Base-by-base conservation (phyloP, 2,797 vertebrate genomes). In the Oreochromis grahami region DNA sequence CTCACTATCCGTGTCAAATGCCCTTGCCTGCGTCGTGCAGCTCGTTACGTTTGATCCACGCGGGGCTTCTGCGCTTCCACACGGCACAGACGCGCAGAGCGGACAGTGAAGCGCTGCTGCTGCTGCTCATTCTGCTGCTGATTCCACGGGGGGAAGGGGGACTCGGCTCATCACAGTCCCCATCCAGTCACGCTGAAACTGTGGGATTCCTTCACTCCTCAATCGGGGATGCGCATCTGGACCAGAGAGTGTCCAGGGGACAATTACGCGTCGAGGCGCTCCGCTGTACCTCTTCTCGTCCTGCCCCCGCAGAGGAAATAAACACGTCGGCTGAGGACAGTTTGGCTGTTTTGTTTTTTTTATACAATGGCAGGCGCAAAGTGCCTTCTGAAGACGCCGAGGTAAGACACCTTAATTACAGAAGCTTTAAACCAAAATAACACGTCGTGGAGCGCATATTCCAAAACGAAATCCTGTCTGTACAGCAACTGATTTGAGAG, bases 361-460 rank as follows among this genome's bases (percentile, higher is more conserved):
- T 86, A 83, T 56, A 87, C 91, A 85, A 95, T 96, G 95, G 93
- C 95, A 70, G 95, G 93, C 34, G 89, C 94, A 77, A 96, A 94
- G 94, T 93, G 95, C 91, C 94, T 96, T 86, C 88, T 96, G 87
- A 95, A 95, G 87, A 96, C 86, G 41, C 93, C 94, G 72, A 94
- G 96, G 96, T 97, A 94, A 92, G 93, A 87, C 5, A 17, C 21
- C 24, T 32, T 74, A 29, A 74, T 50, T 12, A 50, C 5, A 50
- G 15, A 8, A 19, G 15, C 41, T 19, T 72, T 26, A 45, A 19
- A 32, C 15, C 29, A 72, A 72, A 48, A 72, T 48, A 72, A 29
- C 9, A 48, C 15, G 24, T 48, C 15, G 68, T 32, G 17, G 4
- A 19, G 45, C 77, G 58, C 56, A 21, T 41, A 36, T 74, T 81